phyloP scores from a whole-genome alignment of 2,797 vertebrate species.

The Percopsis omiscomaycus region DNA sequence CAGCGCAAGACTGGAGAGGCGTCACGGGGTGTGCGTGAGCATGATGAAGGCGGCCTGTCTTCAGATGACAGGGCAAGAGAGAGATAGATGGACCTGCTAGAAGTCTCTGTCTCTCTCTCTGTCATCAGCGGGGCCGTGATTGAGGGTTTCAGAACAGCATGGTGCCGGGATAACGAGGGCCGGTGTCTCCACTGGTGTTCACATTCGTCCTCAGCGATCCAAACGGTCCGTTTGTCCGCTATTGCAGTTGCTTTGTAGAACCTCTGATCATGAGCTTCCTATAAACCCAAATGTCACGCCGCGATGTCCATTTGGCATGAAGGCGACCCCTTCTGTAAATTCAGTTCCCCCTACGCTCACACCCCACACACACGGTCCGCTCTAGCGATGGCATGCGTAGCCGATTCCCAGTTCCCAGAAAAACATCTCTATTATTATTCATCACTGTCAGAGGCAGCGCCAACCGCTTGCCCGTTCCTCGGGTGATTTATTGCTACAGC shows the following conservation, averaged over 20 bases:
- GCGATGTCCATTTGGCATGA: not conserved
- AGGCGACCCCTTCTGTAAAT: not conserved
- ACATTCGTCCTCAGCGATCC: not conserved
- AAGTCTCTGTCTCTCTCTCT: conserved; percentile 13
- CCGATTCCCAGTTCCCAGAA: conserved; percentile 6
- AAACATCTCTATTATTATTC: not conserved
- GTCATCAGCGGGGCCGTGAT: conserved; percentile 21
- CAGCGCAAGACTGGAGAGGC: conserved; percentile 9
- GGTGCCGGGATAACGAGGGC: conserved; percentile 3
- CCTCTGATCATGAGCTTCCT: not conserved
- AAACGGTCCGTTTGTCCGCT: conserved; percentile 4
- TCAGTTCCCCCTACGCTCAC: not conserved
- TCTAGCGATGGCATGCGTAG: not conserved
- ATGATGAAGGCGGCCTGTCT: not conserved
- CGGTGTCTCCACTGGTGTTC: conserved; percentile 3
- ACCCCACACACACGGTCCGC: not conserved
- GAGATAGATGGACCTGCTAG: conserved; percentile 32
- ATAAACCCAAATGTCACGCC: not conserved
- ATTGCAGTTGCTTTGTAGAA: not conserved
- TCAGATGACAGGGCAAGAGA: conserved; percentile 8
- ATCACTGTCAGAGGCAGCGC: not conserved
- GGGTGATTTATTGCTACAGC: conserved; percentile 1
- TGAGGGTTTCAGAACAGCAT: conserved; percentile 7
- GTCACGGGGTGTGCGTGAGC: conserved; percentile 29
- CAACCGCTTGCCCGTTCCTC: not conserved